Percentiles rank a stretch among this genome's conserved stretches.
phyloP scores from a whole-genome alignment of 2,113 vertebrate species.

The Corythoichthys haematopterus region DNA sequence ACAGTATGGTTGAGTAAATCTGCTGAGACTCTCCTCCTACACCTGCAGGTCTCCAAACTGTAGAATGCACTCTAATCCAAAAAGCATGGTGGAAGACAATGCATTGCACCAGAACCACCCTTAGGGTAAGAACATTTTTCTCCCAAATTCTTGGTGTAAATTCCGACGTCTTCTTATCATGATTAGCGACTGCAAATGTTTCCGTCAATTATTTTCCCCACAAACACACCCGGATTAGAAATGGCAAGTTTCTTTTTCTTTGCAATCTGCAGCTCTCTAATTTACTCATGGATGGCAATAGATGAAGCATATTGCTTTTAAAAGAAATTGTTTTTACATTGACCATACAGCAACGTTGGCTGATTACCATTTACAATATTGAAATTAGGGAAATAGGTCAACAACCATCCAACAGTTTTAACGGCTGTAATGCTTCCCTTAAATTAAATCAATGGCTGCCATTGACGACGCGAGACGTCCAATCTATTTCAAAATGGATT shows the following conservation, averaged over 20 bases:
- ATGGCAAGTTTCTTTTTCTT: slow-evolving; percentile 11
- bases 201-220: not conserved
- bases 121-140: slow-evolving; percentile 74
- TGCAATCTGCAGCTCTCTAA: not conserved
- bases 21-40: slow-evolving; percentile 30
- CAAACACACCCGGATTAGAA: not conserved
- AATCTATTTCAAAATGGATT: too few relatives aligned
- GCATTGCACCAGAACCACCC: slow-evolving; percentile 74
- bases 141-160: not conserved
- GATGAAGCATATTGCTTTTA: too few relatives aligned
- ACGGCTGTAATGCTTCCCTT: too few relatives aligned
- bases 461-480: too few relatives aligned
- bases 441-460: too few relatives aligned
- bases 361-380: too few relatives aligned
- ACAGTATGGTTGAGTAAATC: slow-evolving; percentile 22
- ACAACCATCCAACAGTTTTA: too few relatives aligned
- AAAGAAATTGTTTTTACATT: too few relatives aligned
- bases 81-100: slow-evolving; percentile 79
- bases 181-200: not conserved
- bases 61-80: slow-evolving; percentile 23
- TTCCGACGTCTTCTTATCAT: not conserved
- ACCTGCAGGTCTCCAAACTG: slow-evolving; percentile 10
- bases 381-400: too few relatives aligned
- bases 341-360: too few relatives aligned
- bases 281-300: not conserved